Evolutionary conservation across 2,888 invertebrate species (phyloP).

Genomic region (Drosophila paracracens): DNA sequence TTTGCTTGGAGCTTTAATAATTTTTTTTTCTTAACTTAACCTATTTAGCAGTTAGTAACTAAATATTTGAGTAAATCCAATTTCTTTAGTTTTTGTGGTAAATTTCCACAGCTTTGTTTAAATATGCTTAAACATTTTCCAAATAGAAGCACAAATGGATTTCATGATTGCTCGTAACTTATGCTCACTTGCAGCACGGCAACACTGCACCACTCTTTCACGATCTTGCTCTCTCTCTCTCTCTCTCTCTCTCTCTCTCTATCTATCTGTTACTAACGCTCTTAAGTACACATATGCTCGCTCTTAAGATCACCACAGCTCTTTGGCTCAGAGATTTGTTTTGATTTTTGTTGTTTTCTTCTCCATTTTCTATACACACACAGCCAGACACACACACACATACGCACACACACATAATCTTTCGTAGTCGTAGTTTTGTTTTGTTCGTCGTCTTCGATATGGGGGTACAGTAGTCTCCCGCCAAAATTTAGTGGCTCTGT

Average conservation of each 20-base stretch:
- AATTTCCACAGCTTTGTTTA: not conserved
- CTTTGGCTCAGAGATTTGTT: slow-evolving; percentile 33
- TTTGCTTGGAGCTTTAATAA: not conserved
- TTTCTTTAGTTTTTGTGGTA: not conserved
- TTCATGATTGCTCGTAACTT: slow-evolving; percentile 34
- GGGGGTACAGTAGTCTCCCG: slow-evolving; percentile 80
- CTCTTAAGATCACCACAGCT: slow-evolving; percentile 32
- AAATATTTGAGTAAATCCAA: not conserved
- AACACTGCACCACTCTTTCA: slow-evolving; percentile 60
- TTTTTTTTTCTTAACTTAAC: not conserved
- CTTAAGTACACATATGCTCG: slow-evolving; percentile 32
- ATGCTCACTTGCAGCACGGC: slow-evolving; percentile 61
- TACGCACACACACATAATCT: not conserved
- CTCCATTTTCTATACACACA: slow-evolving; percentile 58
- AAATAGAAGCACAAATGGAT: slow-evolving; percentile 15
- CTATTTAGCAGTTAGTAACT: not conserved
- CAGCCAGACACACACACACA: slow-evolving; percentile 4
- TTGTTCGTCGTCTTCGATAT: slow-evolving; percentile 64
- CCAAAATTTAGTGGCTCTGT: slow-evolving; percentile 76
- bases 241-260: slow-evolving; percentile 9
- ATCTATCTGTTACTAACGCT: slow-evolving; percentile 30
- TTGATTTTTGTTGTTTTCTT: slow-evolving; percentile 61
- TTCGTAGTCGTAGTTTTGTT: slow-evolving; percentile 69
- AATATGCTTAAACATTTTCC: not conserved
- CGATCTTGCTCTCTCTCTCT: slow-evolving; percentile 8